Percentiles rank a stretch among this genome's conserved stretches.
These are phyloP conservation scores for Pachydiplax longipennis DNA, from an alignment of 2,888 invertebrate genomes.

Conservation along the genomic window DNA sequence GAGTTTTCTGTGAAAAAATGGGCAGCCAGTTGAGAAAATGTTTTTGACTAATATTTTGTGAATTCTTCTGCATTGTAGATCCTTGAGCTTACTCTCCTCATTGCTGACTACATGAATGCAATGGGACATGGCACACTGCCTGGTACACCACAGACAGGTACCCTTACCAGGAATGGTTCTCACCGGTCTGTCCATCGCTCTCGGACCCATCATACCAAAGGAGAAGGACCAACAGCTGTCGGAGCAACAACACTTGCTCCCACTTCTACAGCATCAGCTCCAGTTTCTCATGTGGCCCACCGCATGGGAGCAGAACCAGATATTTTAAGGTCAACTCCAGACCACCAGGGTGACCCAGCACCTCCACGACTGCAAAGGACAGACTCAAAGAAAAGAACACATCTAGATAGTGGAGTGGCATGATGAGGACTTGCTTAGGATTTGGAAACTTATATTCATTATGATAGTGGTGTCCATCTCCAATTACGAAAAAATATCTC, in stretches of 20 bases:
- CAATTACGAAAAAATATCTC: background rate
- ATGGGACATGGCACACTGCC: slow-evolving; percentile 64
- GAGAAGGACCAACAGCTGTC: background rate
- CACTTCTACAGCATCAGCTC: background rate
- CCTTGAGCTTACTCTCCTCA: slow-evolving; percentile 86
- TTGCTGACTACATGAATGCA: slow-evolving; percentile 94
- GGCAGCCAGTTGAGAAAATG: too few species aligned
- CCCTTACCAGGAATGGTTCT: slow-evolving; percentile 75
- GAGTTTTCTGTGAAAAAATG: too few species aligned
- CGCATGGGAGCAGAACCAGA: slow-evolving; percentile 74
- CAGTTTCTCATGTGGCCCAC: slow-evolving; percentile 56
- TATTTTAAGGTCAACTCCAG: slow-evolving; percentile 85
- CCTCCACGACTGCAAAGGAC: slow-evolving; percentile 58
- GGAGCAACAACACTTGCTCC: slow-evolving; percentile 5
- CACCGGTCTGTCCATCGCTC: slow-evolving; percentile 64
- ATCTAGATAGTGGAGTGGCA: slow-evolving; percentile 62
- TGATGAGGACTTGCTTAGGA: slow-evolving; percentile 53
- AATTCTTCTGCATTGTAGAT: slow-evolving; percentile 65
- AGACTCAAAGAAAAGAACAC: slow-evolving; percentile 63
- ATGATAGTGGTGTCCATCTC: background rate
- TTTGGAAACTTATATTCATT: background rate
- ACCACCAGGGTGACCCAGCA: slow-evolving; percentile 68
- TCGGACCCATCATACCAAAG: slow-evolving; percentile 2
- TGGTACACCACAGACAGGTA: slow-evolving; percentile 81
- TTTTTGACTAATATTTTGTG: background rate